Conservation (phyloP, 2,888 invertebrate genomes). For the Pristionchus entomophagus region DNA sequence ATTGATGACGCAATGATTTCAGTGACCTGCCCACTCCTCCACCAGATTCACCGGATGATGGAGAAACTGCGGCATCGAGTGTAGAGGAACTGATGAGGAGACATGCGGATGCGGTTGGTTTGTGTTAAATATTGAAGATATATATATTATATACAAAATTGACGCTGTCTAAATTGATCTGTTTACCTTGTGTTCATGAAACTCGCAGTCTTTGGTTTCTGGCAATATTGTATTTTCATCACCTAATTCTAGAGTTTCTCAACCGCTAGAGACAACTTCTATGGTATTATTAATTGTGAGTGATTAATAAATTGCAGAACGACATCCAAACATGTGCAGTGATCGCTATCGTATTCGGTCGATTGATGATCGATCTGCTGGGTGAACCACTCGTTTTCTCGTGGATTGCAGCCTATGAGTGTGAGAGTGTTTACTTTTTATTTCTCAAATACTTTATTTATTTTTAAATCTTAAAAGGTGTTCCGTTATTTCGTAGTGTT, state of each 20-base stretch:
- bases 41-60: not conserved
- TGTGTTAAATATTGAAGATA: too few species aligned
- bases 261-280: too few species aligned
- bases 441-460: not conserved
- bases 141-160: too few species aligned
- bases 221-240: too few species aligned
- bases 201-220: too few species aligned
- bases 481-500: not conserved
- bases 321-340: slow-evolving; percentile 63
- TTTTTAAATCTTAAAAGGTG: not conserved
- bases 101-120: slow-evolving; percentile 42
- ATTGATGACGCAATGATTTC: too few species aligned
- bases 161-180: too few species aligned
- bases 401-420: slow-evolving; percentile 58
- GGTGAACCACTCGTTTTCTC: slow-evolving; percentile 54
- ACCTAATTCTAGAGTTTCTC: too few species aligned
- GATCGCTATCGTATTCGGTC: slow-evolving; percentile 57
- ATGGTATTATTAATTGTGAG: not conserved
- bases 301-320: slow-evolving; percentile 50
- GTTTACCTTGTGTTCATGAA: not conserved
- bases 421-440: too few species aligned
- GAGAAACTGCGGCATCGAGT: slow-evolving; percentile 12
- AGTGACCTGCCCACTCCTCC: not conserved
- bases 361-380: slow-evolving; percentile 51
- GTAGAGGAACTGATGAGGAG: slow-evolving; percentile 38